Conservation (phyloP, 1,140 invertebrate genomes). For the Carcinoscorpius rotundicauda region DNA sequence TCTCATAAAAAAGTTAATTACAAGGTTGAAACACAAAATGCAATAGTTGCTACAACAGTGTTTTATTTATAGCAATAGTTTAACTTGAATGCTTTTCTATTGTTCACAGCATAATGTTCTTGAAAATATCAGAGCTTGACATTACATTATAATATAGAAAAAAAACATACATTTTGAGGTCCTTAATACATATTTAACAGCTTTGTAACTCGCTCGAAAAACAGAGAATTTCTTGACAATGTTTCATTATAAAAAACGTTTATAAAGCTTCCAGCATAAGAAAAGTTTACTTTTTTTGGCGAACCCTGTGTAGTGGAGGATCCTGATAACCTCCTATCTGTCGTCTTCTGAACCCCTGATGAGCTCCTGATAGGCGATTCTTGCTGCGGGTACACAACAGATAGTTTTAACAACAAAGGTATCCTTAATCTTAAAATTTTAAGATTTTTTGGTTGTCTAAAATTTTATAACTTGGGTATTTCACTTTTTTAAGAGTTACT, state of each 20-base stretch:
- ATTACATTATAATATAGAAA: background rate
- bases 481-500: too few relatives aligned
- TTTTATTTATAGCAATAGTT: too few relatives aligned
- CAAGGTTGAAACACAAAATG: too few relatives aligned
- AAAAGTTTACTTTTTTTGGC: slow-evolving; percentile 22
- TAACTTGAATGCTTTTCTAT: too few relatives aligned
- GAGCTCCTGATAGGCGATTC: slow-evolving; percentile 43
- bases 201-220: background rate
- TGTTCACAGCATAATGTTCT: background rate
- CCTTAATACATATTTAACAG: too few relatives aligned
- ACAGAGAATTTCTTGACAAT: background rate
- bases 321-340: slow-evolving; percentile 27
- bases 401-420: too few relatives aligned
- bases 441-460: too few relatives aligned
- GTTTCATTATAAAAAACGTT: background rate
- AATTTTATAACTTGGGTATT: too few relatives aligned
- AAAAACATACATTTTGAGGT: slow-evolving; percentile 1
- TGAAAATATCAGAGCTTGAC: background rate
- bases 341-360: slow-evolving; percentile 34
- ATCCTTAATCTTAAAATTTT: too few relatives aligned
- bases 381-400: slow-evolving; percentile 2
- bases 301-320: slow-evolving; percentile 23
- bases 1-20: too few relatives aligned
- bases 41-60: too few relatives aligned
- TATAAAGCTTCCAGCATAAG: background rate